A percentile compares a stretch with the other conserved stretches of the same genome.
phyloP scores from a whole-genome alignment of 2,113 vertebrate genomes.

The Tachysurus vachellii region DNA sequence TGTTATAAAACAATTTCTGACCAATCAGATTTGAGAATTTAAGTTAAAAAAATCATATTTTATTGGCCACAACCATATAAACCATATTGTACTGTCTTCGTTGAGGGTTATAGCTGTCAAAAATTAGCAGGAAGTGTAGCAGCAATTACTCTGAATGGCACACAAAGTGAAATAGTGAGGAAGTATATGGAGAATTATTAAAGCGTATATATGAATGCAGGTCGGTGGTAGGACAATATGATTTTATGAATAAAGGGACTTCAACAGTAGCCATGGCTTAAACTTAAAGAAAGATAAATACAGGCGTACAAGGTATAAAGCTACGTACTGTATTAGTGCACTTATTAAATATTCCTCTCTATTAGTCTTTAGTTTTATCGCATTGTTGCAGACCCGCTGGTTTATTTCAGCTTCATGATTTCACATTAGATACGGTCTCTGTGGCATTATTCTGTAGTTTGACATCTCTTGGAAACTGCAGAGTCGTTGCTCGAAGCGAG shows the following conservation, averaged over 20 bases:
- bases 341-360: background rate
- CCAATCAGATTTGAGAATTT: background rate
- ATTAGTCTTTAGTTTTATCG: background rate
- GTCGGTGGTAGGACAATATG: no score
- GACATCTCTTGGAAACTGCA: background rate
- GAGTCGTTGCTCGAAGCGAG: conserved; percentile 20
- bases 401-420: background rate
- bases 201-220: no score
- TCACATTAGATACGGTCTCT: background rate
- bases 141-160: no score
- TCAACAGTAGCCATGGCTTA: background rate
- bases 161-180: no score
- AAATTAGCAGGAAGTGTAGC: no score
- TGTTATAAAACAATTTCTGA: background rate
- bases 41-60: no score
- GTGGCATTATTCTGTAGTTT: background rate
- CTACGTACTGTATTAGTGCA: background rate
- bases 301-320: background rate
- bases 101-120: no score
- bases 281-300: background rate
- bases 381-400: background rate
- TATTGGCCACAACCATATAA: no score
- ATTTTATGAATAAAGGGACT: background rate
- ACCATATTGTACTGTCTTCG: no score
- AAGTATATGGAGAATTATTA: no score